Evolutionary conservation across 2,113 vertebrate genomes (phyloP).

Genomic region (Salvelinus fontinalis): DNA sequence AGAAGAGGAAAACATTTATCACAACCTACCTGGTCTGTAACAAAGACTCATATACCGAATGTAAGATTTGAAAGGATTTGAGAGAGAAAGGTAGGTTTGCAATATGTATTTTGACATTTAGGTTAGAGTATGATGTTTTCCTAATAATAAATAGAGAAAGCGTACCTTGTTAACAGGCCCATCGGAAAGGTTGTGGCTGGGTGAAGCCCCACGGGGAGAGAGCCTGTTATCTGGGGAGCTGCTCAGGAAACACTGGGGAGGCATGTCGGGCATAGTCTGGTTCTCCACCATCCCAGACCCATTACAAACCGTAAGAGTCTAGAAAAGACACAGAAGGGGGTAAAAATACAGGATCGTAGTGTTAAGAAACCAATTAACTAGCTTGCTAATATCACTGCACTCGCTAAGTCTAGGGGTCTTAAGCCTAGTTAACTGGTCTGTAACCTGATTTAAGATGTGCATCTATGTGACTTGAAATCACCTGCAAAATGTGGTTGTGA

Average conservation of each 20-base stretch:
- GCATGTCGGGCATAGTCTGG: constrained; percentile 70
- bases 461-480: constrained; percentile 53
- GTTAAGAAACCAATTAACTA: no score
- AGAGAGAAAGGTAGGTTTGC: no score
- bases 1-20: not conserved
- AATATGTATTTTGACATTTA: not conserved
- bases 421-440: no score
- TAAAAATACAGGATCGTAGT: not conserved
- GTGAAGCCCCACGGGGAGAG: constrained; percentile 65
- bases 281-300: constrained; percentile 76
- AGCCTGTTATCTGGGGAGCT: constrained; percentile 68
- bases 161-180: constrained; percentile 85
- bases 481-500: constrained; percentile 82
- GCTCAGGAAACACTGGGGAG: constrained; percentile 79
- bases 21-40: not conserved
- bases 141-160: not conserved
- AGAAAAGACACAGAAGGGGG: constrained; percentile 20
- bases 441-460: no score
- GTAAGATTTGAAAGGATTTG: not conserved
- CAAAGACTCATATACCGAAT: not conserved
- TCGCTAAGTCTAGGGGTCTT: no score
- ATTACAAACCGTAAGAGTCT: constrained; percentile 83
- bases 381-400: no score
- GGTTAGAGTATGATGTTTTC: not conserved
- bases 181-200: constrained; percentile 78